phyloP scores from a whole-genome alignment of 2,113 vertebrate genomes.

The Odocoileus hemionus region DNA sequence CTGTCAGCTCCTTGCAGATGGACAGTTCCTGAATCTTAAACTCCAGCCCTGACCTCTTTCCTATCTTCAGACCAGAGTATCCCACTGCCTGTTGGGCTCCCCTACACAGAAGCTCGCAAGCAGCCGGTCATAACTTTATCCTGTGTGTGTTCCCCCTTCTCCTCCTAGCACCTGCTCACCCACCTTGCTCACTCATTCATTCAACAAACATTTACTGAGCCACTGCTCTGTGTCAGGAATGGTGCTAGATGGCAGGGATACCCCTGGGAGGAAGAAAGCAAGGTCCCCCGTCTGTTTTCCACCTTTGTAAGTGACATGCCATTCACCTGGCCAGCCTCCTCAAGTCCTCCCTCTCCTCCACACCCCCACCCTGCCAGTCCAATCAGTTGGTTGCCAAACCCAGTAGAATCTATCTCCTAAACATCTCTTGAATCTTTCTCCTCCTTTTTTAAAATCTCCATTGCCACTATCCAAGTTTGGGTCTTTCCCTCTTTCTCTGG shows the following conservation, averaged over 20 bases:
- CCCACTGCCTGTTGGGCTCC: not conserved
- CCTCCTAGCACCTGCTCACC: not conserved
- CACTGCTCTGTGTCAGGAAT: rapidly evolving
- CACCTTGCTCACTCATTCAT: not conserved
- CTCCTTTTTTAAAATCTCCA: not conserved
- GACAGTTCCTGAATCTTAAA: no score
- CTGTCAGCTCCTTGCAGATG: not conserved
- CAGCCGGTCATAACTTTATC: not conserved
- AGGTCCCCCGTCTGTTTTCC: not conserved
- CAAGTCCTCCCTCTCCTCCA: not conserved
- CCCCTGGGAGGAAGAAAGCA: not conserved
- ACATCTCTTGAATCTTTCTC: not conserved
- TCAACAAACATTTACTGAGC: not conserved
- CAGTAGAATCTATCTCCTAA: rapidly evolving
- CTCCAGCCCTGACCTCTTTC: not conserved
- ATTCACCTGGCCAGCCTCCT: not conserved
- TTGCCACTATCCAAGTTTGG: rapidly evolving
- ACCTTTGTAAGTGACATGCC: not conserved
- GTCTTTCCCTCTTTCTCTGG: not conserved
- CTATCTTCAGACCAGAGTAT: not conserved
- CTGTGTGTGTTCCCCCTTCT: not conserved
- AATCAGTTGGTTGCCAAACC: rapidly evolving
- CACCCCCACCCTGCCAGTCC: rapidly evolving
- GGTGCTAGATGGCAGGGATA: no score
- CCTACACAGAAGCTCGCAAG: rapidly evolving